Conservation (phyloP, 2,797 vertebrate genomes). For the Eutrigla gurnardus region DNA sequence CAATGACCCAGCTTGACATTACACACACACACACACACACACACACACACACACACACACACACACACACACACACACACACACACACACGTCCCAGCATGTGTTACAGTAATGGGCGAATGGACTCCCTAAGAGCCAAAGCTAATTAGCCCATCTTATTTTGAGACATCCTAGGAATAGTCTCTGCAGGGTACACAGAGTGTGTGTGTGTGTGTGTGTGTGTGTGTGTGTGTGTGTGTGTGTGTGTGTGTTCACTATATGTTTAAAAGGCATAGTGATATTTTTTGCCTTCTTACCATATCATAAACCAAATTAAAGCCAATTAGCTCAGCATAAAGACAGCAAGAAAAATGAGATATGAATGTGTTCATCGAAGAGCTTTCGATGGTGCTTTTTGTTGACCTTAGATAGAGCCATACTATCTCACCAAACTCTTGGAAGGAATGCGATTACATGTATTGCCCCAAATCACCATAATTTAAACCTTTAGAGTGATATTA, state of each 20-base stretch:
- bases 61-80: conserved; percentile 2
- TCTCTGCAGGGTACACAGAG: conserved; percentile 57
- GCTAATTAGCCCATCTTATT: conserved; percentile 79
- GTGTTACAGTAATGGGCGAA: conserved; percentile 66
- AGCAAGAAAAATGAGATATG: neutral
- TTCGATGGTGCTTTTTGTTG: neutral
- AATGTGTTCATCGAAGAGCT: neutral
- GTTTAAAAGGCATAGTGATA: no score
- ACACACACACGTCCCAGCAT: conserved; percentile 49
- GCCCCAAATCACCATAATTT: neutral
- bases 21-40: conserved; percentile 31
- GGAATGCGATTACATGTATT: neutral
- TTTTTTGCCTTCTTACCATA: no score
- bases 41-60: conserved; percentile 34
- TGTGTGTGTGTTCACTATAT: neutral
- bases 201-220: neutral
- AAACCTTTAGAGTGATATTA: no score
- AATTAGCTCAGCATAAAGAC: no score
- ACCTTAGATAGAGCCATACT: neutral
- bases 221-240: conserved; percentile 7
- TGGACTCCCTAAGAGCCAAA: conserved; percentile 71
- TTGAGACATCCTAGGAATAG: conserved; percentile 65
- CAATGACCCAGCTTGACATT: conserved; percentile 53
- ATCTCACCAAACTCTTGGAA: neutral
- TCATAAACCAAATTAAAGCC: neutral